Evolutionary conservation across 2,888 invertebrate genomes (phyloP).

Genomic region (Myopa testacea): DNA sequence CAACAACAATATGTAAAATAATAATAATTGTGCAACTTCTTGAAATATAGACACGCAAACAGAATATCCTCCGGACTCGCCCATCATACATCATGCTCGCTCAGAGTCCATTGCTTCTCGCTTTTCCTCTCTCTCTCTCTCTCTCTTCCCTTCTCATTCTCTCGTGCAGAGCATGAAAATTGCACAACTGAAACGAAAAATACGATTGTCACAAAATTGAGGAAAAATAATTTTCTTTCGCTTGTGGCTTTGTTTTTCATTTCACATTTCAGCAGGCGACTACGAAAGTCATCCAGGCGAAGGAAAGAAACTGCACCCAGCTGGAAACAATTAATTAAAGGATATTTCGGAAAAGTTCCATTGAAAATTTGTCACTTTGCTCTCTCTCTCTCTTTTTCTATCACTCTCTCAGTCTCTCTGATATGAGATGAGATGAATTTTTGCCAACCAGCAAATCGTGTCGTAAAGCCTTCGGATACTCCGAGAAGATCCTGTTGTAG

Average conservation of each 20-base stretch:
- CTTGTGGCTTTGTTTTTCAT: constrained; percentile 1
- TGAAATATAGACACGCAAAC: constrained; percentile 24
- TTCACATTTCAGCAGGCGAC: neutral
- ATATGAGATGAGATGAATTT: neutral
- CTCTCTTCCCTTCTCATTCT: neutral
- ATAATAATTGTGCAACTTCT: constrained; percentile 36
- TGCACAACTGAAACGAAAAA: constrained; percentile 19
- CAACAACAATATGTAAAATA: constrained; percentile 6
- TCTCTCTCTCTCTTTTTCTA: neutral
- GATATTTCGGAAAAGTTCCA: constrained; percentile 34
- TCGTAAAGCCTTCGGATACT: neutral
- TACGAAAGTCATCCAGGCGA: neutral
- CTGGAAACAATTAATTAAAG: constrained; percentile 37
- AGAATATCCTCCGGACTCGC: neutral
- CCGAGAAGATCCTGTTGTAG: neutral
- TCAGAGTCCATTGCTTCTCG: neutral
- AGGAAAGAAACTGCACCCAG: constrained; percentile 14
- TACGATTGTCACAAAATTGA: constrained; percentile 33
- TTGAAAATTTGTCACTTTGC: constrained; percentile 33
- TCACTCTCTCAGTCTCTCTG: too few relatives aligned
- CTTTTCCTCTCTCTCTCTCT: neutral
- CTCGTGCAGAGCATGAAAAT: neutral
- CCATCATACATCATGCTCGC: neutral
- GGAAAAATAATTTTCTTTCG: constrained; percentile 24
- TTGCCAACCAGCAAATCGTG: neutral